A percentile compares a stretch with the other conserved stretches of the same genome.
These are phyloP conservation scores for Tenthredo livida DNA, from an alignment of 2,888 invertebrate genomes.

Conservation along the genomic window DNA sequence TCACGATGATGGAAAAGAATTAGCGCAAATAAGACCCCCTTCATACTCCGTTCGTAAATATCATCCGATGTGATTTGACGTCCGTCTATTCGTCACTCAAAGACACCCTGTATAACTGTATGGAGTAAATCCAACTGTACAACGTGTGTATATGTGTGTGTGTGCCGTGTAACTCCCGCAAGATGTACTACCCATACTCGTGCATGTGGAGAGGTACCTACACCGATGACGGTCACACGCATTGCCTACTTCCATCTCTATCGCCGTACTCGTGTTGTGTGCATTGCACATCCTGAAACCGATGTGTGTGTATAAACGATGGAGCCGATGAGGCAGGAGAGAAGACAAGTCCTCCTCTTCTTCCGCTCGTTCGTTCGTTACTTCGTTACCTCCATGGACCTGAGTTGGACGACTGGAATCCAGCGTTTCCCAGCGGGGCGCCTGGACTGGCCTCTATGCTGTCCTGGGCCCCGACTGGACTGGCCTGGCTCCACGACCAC, in stretches of 20 bases:
- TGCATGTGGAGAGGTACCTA: background rate
- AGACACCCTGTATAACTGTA: constrained; percentile 3
- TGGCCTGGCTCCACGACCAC: constrained; percentile 16
- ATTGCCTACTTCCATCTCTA: background rate
- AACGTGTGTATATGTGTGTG: background rate
- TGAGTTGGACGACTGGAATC: constrained; percentile 71
- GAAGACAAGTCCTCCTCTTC: constrained; percentile 29
- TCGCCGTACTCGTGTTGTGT: background rate
- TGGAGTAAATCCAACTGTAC: background rate
- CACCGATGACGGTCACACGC: background rate
- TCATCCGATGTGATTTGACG: too few relatives aligned
- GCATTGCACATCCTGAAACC: background rate
- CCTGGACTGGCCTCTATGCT: constrained; percentile 52
- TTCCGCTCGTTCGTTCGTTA: constrained; percentile 60
- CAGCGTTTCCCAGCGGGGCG: constrained; percentile 74
- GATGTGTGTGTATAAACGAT: background rate
- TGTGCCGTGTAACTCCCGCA: background rate
- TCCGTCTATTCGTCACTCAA: background rate
- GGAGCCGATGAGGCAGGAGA: constrained; percentile 11
- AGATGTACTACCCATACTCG: background rate
- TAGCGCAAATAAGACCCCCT: too few relatives aligned
- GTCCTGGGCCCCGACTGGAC: constrained; percentile 25
- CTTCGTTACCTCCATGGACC: constrained; percentile 71
- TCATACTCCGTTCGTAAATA: too few relatives aligned
- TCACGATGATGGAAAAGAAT: too few relatives aligned